A percentile compares a stretch with the other conserved stretches of the same genome.
phyloP scores from a whole-genome alignment of 2,113 vertebrate species.

The Neodon shergylaensis region DNA sequence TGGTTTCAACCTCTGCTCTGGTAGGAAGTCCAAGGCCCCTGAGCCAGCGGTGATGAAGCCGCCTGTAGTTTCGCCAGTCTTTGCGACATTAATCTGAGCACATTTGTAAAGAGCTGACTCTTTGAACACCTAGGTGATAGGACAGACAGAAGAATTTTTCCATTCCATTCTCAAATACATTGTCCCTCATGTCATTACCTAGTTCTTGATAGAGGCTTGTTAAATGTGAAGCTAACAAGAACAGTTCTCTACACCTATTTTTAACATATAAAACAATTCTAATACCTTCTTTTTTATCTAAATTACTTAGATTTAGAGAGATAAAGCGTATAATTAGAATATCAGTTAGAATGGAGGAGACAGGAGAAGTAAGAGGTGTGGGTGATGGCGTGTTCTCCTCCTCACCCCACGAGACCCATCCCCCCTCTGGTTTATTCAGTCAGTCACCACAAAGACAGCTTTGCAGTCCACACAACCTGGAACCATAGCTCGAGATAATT shows the following conservation, averaged over 20 bases:
- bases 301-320: background rate
- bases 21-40: background rate
- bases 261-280: constrained; percentile 10
- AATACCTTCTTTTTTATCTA: background rate
- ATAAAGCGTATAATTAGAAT: background rate
- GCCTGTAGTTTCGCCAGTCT: background rate
- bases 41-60: background rate
- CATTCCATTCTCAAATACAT: background rate
- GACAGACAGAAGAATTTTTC: background rate
- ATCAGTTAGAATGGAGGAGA: background rate
- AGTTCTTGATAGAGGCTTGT: background rate
- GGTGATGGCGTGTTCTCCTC: background rate
- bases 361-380: background rate
- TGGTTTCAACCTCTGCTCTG: background rate
- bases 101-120: constrained; percentile 8
- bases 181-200: background rate
- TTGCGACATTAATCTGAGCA: background rate
- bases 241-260: background rate
- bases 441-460: background rate
- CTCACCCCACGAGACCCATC: background rate
- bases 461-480: background rate
- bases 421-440: background rate
- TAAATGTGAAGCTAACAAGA: background rate
- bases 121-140: background rate
- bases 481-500: background rate